Evolutionary conservation across 2,113 vertebrate genomes (phyloP).

Genomic region (Orientallactaga bullata): DNA sequence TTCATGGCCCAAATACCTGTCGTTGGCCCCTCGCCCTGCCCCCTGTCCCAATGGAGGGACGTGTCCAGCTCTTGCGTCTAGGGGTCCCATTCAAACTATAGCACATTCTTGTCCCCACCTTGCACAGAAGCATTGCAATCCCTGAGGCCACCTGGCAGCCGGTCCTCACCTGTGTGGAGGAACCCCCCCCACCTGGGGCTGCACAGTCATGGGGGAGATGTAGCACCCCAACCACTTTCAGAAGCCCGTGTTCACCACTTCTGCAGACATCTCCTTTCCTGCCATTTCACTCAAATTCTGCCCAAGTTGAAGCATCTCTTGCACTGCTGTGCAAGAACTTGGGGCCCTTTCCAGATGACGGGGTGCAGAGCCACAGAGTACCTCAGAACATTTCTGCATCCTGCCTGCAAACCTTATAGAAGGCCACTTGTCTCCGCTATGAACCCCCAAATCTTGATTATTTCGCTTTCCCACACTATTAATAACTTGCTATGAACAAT

Average conservation of each 20-base stretch:
- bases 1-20: not conserved
- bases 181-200: not conserved
- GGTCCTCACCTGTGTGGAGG: too few relatives aligned
- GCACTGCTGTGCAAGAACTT: not conserved
- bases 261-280: not conserved
- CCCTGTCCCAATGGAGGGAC: not conserved
- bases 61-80: not conserved
- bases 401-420: not conserved
- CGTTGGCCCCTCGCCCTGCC: not conserved
- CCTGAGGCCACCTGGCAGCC: fast-evolving
- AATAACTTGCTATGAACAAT: not conserved
- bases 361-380: too few relatives aligned
- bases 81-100: not conserved
- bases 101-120: too few relatives aligned
- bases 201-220: not conserved
- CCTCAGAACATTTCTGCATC: not conserved
- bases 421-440: not conserved
- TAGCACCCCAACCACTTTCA: not conserved
- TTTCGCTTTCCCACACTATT: not conserved
- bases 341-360: not conserved
- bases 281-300: not conserved
- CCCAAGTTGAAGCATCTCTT: not conserved
- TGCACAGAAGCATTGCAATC: not conserved
- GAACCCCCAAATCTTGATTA: not conserved
- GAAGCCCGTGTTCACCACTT: not conserved